Conservation (phyloP, 2,888 invertebrate genomes). For the Agapostemon virescens region DNA sequence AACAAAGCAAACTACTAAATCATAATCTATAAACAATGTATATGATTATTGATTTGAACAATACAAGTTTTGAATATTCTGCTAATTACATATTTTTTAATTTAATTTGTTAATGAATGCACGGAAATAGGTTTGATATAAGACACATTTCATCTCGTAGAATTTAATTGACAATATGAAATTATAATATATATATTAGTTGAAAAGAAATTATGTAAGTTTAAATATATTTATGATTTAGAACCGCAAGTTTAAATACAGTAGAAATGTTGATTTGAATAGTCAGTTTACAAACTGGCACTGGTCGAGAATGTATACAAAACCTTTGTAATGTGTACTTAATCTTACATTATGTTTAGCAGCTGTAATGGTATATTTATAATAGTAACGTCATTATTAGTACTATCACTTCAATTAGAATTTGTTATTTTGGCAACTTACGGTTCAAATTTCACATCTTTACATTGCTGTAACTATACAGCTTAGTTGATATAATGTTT, state of each 20-base stretch:
- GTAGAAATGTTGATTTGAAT: conserved; percentile 55
- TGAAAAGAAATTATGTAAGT: conserved; percentile 71
- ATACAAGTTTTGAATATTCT: conserved; percentile 12
- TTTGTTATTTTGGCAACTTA: conserved; percentile 78
- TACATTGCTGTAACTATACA: conserved; percentile 67
- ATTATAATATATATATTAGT: conserved; percentile 70
- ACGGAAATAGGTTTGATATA: conserved; percentile 50
- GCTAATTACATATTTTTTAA: neutral
- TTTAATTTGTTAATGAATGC: neutral
- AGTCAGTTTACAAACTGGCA: conserved; percentile 54
- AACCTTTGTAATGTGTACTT: conserved; percentile 62
- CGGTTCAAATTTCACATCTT: conserved; percentile 75
- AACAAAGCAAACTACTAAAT: conserved; percentile 30
- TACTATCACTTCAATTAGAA: conserved; percentile 73
- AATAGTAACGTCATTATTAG: conserved; percentile 69
- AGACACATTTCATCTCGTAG: conserved; percentile 64
- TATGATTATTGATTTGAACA: neutral
- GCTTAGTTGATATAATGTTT: conserved; percentile 62
- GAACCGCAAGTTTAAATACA: conserved; percentile 72
- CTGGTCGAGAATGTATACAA: conserved; percentile 65
- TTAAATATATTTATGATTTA: conserved; percentile 67
- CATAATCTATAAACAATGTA: conserved; percentile 29
- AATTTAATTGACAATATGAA: conserved; percentile 78
- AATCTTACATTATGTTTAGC: conserved; percentile 68
- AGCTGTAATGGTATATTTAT: conserved; percentile 63